Percentiles rank a stretch among this genome's conserved stretches.
These are phyloP conservation scores for Sipha flava DNA, from an alignment of 1,140 invertebrate genomes.

Conservation along the genomic window DNA sequence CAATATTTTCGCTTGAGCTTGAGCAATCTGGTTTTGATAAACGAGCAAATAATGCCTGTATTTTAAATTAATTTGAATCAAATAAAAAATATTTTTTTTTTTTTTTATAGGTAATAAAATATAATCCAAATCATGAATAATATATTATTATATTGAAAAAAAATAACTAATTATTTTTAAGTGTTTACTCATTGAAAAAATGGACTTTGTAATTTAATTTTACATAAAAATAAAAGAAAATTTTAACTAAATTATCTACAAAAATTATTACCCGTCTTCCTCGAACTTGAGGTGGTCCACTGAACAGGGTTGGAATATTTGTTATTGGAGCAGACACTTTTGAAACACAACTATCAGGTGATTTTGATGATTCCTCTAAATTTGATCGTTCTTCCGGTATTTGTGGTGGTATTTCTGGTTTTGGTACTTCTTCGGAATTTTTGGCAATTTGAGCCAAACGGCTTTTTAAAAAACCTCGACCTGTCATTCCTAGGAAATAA, in stretches of 20 bases:
- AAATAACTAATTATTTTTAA: no score
- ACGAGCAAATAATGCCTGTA: background rate
- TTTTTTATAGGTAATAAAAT: background rate
- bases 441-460: background rate
- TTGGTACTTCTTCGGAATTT: background rate
- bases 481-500: background rate
- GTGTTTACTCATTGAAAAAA: no score
- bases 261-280: conserved; percentile 12
- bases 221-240: background rate
- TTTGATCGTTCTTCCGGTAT: background rate
- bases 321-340: background rate
- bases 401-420: background rate
- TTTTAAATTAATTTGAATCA: no score
- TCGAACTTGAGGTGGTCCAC: background rate
- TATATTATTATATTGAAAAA: no score
- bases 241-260: background rate
- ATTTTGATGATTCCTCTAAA: background rate
- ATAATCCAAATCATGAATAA: no score
- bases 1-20: background rate
- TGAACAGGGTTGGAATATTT: background rate
- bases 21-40: background rate
- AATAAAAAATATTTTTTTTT: background rate
- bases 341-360: background rate
- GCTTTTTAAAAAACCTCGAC: conserved; percentile 4
- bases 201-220: no score